A percentile compares a stretch with the other conserved stretches of the same genome.
phyloP scores from a whole-genome alignment of 2,888 invertebrate genomes.

The Therioaphis trifolii region DNA sequence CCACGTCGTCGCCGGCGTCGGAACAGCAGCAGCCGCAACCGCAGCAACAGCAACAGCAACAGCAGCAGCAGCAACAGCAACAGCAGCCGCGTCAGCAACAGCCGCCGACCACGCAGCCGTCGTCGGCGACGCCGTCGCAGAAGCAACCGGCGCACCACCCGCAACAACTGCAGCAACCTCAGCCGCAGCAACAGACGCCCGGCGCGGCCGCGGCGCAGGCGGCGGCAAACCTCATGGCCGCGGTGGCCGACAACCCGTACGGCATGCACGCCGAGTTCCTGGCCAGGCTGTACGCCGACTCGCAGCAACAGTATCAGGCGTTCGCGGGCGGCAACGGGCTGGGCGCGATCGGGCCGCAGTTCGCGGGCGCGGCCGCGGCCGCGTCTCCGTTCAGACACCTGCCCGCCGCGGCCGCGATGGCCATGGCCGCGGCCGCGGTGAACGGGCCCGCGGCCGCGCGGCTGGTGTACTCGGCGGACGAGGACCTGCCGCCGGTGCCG shows the following conservation, averaged over 20 bases:
- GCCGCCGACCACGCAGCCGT: background rate
- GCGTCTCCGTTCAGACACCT: constrained; percentile 42
- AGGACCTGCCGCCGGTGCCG: constrained; percentile 74
- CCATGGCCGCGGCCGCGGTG: constrained; percentile 68
- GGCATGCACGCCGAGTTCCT: constrained; percentile 81
- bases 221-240: constrained; percentile 68
- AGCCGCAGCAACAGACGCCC: background rate
- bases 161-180: background rate
- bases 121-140: background rate
- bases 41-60: background rate
- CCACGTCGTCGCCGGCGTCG: constrained; percentile 71
- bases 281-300: constrained; percentile 81
- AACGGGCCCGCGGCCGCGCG: constrained; percentile 71
- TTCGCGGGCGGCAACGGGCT: constrained; percentile 65
- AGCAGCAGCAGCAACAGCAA: too few species aligned
- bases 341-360: constrained; percentile 70
- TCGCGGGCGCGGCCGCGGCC: background rate
- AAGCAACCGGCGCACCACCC: too few species aligned
- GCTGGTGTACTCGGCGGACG: constrained; percentile 75
- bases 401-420: constrained; percentile 44
- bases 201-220: constrained; percentile 68
- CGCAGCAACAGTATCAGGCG: constrained; percentile 68
- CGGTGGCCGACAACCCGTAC: constrained; percentile 72
- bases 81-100: constrained; percentile 1
- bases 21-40: background rate